Base-by-base conservation (phyloP, 1,140 invertebrate species). In the Carposina sasakii region DNA sequence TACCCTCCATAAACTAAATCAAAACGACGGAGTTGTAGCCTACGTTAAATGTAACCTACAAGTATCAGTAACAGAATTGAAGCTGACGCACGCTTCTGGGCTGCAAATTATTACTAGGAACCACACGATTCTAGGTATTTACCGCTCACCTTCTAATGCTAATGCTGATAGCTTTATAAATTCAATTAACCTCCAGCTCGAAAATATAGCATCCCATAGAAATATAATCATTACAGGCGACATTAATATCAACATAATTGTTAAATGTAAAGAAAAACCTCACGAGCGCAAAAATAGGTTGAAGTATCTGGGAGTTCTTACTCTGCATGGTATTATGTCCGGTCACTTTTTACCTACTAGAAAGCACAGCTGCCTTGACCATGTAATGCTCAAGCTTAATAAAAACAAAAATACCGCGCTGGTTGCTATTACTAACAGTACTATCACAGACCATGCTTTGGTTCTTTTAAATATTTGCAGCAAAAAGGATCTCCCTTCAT, bases 11-110 rank as follows among this genome's bases (percentile, higher is more conserved):
- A n/a, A 44, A 10, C 1, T 24, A 6, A 37, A 45, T n/a, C 26
- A 52, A 39, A 43, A 42, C 40, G 49, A 52, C 28, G 49, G 49
- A 16, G 19, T 52, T 10, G 42, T 52, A n/a, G 31, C 30, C 16
- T 52, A 52, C 15, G 24, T 31, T 30, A 46, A 34, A 13, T 30
- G 16, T 28, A 30, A 44, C 10, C 10, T 43, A 16, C 15, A 17
- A 6, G 10, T n/a, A 6, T 36, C 3, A 16, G 34, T 50, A 10
- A 15, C 1, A 3, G 48, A 50, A 30, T 16, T 17, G 10, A 26
- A 16, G 10, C 22, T 45, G 2, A 30, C 2, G 30, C 23, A 52
- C 10, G 16, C 31, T 1, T 33, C 43, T 28, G 43, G 34, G 8
- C 21, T 52, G 10, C 12, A 44, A n/a, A 21, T 37, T 16, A 20